phyloP scores from a whole-genome alignment of 2,113 vertebrate species.

The Melanerpes formicivorus region DNA sequence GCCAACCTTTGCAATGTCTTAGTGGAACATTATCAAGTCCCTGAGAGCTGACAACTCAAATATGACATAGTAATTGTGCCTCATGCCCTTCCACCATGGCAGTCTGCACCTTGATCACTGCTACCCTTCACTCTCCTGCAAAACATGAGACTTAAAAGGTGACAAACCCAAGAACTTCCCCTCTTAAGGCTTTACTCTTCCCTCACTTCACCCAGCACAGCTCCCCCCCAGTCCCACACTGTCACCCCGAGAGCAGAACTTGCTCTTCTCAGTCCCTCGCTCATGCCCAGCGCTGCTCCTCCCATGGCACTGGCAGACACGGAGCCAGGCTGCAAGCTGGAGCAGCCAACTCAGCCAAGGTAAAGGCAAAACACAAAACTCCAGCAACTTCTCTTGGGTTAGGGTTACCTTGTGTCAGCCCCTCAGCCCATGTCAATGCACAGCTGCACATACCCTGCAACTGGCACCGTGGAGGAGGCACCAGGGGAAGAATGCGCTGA shows the following conservation, averaged over 20 bases:
- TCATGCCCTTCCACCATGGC: accelerated
- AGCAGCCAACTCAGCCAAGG: background rate
- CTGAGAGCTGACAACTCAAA: background rate
- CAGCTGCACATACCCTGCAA: background rate
- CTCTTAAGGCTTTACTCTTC: background rate
- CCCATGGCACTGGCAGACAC: accelerated
- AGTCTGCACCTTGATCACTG: background rate
- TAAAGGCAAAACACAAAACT: background rate
- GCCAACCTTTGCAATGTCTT: background rate
- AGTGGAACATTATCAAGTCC: background rate
- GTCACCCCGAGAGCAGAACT: background rate
- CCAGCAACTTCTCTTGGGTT: background rate
- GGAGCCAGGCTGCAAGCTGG: background rate
- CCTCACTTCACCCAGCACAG: background rate
- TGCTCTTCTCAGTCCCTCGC: background rate
- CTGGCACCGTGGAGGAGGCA: background rate
- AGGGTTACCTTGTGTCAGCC: background rate
- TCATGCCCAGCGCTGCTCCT: background rate
- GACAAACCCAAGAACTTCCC: background rate
- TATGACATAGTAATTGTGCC: background rate
- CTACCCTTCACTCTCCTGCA: background rate
- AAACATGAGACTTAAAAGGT: background rate
- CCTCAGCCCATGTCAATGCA: background rate
- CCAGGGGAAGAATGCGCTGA: background rate
- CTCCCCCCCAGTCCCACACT: background rate